Conservation (phyloP, 1,140 invertebrate species). For the Macrotrachela quadricornifera region DNA sequence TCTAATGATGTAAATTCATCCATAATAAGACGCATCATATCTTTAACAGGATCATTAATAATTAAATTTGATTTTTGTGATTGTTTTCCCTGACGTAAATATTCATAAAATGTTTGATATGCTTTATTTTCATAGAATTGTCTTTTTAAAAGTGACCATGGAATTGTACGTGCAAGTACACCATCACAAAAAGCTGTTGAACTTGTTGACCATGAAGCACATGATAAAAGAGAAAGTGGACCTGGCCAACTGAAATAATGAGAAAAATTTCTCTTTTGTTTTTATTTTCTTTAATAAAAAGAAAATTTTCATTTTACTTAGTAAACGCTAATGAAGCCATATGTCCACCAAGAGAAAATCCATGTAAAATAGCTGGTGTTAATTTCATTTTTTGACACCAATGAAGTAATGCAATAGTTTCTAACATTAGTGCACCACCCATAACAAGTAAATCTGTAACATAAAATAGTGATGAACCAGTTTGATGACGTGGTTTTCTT, state of each 20-base stretch:
- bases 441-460: constrained; percentile 97
- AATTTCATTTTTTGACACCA: constrained; percentile 67
- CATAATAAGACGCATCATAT: constrained; percentile 75
- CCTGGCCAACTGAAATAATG: constrained; percentile 56
- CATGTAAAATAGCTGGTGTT: constrained; percentile 62
- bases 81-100: too few species aligned
- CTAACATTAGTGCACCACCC: constrained; percentile 83
- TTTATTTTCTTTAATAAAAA: not conserved
- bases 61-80: too few species aligned
- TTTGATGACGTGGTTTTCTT: constrained; percentile 22
- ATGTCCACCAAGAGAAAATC: constrained; percentile 98
- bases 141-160: constrained; percentile 67
- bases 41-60: too few species aligned
- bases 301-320: not conserved
- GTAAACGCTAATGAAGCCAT: constrained; percentile 37
- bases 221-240: constrained; percentile 72
- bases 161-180: constrained; percentile 75
- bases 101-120: too few species aligned
- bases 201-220: constrained; percentile 86
- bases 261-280: too few species aligned
- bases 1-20: constrained; percentile 89
- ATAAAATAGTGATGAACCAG: constrained; percentile 71
- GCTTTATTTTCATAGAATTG: constrained; percentile 61
- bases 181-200: constrained; percentile 84
- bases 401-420: constrained; percentile 68